phyloP scores from a whole-genome alignment of 2,888 invertebrate species.

The Lamellibrachia columna region DNA sequence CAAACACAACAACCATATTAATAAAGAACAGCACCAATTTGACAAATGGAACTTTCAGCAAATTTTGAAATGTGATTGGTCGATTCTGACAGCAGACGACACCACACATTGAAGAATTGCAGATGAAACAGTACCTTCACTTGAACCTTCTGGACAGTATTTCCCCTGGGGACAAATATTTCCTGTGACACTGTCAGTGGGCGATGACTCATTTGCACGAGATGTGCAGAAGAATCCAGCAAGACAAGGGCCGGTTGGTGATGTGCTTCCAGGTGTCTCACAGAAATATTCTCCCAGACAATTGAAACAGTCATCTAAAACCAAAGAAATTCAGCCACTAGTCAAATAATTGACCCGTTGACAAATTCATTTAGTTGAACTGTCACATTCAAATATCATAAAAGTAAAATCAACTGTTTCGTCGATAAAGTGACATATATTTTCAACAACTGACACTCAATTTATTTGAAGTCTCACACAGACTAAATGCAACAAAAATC shows the following conservation, averaged over 20 bases:
- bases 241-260: slow-evolving; percentile 51
- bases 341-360: neutral
- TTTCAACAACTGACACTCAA: neutral
- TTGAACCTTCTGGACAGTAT: slow-evolving; percentile 53
- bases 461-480: neutral
- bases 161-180: slow-evolving; percentile 55
- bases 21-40: too few relatives aligned
- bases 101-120: neutral
- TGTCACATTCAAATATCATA: neutral
- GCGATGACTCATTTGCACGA: slow-evolving; percentile 52
- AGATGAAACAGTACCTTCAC: slow-evolving; percentile 20
- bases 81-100: neutral
- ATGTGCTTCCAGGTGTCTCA: slow-evolving; percentile 51
- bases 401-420: neutral
- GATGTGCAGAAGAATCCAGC: slow-evolving; percentile 56
- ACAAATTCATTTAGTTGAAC: neutral
- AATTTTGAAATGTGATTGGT: too few relatives aligned
- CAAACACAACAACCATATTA: too few relatives aligned
- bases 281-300: slow-evolving; percentile 58
- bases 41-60: too few relatives aligned
- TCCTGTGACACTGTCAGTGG: slow-evolving; percentile 57
- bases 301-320: slow-evolving; percentile 50
- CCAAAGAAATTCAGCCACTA: neutral
- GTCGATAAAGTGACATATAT: neutral
- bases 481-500: too few relatives aligned